A percentile compares a stretch with the other conserved stretches of the same genome.
phyloP scores from a whole-genome alignment of 2,113 vertebrate genomes.

The Butorides virescens region DNA sequence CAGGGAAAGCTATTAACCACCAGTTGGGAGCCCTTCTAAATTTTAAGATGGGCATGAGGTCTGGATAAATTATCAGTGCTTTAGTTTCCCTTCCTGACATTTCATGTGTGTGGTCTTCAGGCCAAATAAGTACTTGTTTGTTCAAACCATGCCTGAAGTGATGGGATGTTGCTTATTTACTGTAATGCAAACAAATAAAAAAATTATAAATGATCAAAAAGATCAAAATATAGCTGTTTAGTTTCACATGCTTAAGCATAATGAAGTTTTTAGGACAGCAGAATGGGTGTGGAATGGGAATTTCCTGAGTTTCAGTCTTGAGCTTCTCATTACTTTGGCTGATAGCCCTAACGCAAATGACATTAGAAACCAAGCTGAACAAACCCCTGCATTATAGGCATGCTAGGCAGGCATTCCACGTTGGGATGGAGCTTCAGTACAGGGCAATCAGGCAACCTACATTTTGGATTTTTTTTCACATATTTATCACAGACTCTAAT shows the following conservation, averaged over 20 bases:
- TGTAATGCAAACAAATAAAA: background rate
- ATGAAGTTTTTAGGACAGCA: background rate
- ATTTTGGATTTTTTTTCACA: background rate
- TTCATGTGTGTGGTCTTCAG: background rate
- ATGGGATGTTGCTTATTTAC: background rate
- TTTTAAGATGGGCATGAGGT: background rate
- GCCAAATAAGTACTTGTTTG: background rate
- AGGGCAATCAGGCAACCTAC: background rate
- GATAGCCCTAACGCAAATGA: background rate
- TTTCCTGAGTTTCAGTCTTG: background rate
- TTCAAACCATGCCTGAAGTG: background rate
- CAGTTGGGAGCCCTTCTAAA: background rate
- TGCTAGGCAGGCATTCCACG: fast-evolving
- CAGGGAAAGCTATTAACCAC: background rate
- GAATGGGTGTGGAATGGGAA: background rate
- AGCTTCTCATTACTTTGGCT: background rate
- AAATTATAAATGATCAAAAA: background rate
- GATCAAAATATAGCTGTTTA: background rate
- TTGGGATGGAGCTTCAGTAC: background rate
- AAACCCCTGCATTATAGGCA: background rate
- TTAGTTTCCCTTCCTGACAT: background rate
- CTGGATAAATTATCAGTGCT: background rate
- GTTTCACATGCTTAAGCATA: background rate
- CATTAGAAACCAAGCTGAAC: background rate
- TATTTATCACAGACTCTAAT: background rate